A percentile compares a stretch with the other conserved stretches of the same genome.
phyloP scores from a whole-genome alignment of 2,113 vertebrate genomes.

The Psittacula cyanocephala region DNA sequence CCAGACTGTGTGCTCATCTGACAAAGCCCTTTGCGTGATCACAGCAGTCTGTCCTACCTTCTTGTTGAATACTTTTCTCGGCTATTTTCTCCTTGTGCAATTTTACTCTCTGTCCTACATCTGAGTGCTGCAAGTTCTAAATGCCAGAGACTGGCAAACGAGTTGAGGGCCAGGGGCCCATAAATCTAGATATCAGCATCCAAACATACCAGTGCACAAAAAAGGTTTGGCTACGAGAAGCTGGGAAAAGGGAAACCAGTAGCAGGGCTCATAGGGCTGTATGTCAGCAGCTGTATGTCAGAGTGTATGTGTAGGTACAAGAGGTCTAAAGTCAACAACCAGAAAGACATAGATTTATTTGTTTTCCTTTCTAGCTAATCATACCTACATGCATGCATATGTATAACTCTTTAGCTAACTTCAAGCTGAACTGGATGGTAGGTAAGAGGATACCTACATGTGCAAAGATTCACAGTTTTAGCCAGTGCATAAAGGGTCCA shows the following conservation, averaged over 20 bases:
- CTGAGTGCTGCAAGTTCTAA: background rate
- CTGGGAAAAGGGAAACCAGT: background rate
- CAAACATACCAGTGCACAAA: background rate
- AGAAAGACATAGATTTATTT: background rate
- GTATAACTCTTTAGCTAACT: background rate
- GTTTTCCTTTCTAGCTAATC: background rate
- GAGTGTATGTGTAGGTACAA: background rate
- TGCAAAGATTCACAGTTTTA: background rate
- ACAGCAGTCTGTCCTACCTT: background rate
- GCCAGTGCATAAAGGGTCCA: rapidly evolving
- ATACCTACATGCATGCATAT: background rate
- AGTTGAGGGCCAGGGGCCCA: background rate
- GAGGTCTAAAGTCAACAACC: background rate
- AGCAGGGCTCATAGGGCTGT: rapidly evolving
- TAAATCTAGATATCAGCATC: background rate
- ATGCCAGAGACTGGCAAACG: too few species aligned
- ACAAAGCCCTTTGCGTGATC: background rate
- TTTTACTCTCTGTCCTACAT: background rate
- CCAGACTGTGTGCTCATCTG: rapidly evolving
- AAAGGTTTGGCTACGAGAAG: background rate
- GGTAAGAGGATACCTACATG: background rate
- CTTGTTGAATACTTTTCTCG: background rate
- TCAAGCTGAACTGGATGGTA: background rate
- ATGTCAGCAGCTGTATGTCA: background rate
- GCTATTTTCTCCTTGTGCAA: rapidly evolving